Conservation (phyloP, 2,888 invertebrate genomes). For the Epistrophella euchroma region DNA sequence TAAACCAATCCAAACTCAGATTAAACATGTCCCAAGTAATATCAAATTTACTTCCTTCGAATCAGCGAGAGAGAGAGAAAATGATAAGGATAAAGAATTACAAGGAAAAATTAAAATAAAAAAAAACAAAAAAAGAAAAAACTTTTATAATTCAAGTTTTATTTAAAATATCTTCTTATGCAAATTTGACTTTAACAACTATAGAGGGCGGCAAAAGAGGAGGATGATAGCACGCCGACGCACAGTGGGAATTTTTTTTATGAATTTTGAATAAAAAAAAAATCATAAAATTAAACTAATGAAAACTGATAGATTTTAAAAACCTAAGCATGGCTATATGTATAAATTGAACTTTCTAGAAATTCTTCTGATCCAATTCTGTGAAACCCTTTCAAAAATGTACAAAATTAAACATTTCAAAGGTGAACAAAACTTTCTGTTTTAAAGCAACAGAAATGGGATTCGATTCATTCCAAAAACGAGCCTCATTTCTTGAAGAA, state of each 20-base stretch:
- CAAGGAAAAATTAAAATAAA: conserved; percentile 23
- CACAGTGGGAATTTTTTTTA: background rate
- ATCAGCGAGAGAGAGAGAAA: background rate
- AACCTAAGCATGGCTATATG: too few relatives aligned
- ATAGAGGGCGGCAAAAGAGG: background rate
- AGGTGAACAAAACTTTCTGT: too few relatives aligned
- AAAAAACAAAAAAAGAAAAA: conserved; percentile 20
- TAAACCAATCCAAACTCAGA: conserved; percentile 65
- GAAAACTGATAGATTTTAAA: too few relatives aligned
- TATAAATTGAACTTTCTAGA: too few relatives aligned
- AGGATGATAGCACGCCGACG: background rate
- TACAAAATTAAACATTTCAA: too few relatives aligned
- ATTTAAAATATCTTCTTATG: conserved; percentile 59
- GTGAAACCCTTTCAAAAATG: too few relatives aligned
- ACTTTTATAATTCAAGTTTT: conserved; percentile 50
- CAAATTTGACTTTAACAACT: conserved; percentile 45
- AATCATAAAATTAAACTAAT: too few relatives aligned
- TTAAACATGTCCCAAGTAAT: conserved; percentile 72
- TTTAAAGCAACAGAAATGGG: too few relatives aligned
- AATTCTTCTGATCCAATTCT: too few relatives aligned
- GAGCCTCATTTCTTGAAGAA: too few relatives aligned
- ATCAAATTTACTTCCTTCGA: conserved; percentile 37
- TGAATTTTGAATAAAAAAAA: background rate
- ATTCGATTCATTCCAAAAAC: too few relatives aligned
- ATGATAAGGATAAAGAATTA: conserved; percentile 22